Base-by-base conservation (phyloP, 2,797 vertebrate genomes). In the Sphaeramia orbicularis region DNA sequence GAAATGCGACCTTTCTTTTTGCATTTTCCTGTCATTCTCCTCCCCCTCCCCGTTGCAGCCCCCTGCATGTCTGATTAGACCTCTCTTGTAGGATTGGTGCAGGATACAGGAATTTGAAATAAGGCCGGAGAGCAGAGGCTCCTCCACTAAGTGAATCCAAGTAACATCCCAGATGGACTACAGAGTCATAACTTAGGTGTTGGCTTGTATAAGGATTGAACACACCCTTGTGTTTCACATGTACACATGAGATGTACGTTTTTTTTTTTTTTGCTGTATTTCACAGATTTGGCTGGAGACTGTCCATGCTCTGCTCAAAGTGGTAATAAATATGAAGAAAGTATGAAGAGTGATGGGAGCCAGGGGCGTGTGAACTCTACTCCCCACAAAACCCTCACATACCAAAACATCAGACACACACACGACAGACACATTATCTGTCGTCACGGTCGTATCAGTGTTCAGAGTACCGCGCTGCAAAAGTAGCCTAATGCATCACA, bases 1-100 rank as follows among this genome's bases (percentile, higher is more conserved):
- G 85, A 88, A 91, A 91, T 74, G 30, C 62, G 71, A 92, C 78
- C 87, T 85, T 74, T 86, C 59, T 65, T 84, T 84, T 80, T 78
- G 76, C 85, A 70, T 88, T 88, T 91, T 71, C 59, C 43, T 58
- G 60, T 71, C 72, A 43, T 54, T 63, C 57, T 64, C 9, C 21
- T 55, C 16, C 58, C 40, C 65, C 43, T 16, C 67, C 36, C 48
- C 44, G 49, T 36, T 11, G 52, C 57, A 66, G 42, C 14, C 21
- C 41, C 12, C 58, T 66, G 60, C 54, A 50, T 63, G 64, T 68
- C 65, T 40, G 70, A 79, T 83, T 64, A 59, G 37, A 41, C 81
- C 83, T 77, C 27, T 9, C 57, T 60, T 52, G 1, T 53, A 43
- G 35, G 24, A 41, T 27, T 15, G 36, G 3, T 15, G 21, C 43